Conservation (phyloP, 2,113 vertebrate species). For the pig (Sus scrofa) region T2T-Sscrofa CM000812.6:250789001-250789500, state of each 20-base stretch:
- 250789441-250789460: not conserved
- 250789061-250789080: constrained; percentile 28
- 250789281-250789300: constrained; percentile 51
- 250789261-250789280: not conserved
- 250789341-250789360: not conserved
- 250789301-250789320: not conserved
- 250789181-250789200: not conserved
- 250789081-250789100: constrained; percentile 53
- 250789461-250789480: not conserved
- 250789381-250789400: constrained; percentile 16
- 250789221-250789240: constrained; percentile 14
- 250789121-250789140: constrained; percentile 49
- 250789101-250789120: constrained; percentile 27
- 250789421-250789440: not conserved
- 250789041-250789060: constrained; percentile 38
- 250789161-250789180: not conserved
- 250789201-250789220: constrained; percentile 1
- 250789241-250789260: not conserved
- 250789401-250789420: not conserved
- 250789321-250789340: not conserved
- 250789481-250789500: not conserved
- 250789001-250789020: constrained; percentile 55
- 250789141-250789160: not conserved
- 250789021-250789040: constrained; percentile 46
- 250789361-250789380: constrained; percentile 35